Evolutionary conservation across 2,888 invertebrate genomes (phyloP).

Genomic region (Apodemia duryi): DNA sequence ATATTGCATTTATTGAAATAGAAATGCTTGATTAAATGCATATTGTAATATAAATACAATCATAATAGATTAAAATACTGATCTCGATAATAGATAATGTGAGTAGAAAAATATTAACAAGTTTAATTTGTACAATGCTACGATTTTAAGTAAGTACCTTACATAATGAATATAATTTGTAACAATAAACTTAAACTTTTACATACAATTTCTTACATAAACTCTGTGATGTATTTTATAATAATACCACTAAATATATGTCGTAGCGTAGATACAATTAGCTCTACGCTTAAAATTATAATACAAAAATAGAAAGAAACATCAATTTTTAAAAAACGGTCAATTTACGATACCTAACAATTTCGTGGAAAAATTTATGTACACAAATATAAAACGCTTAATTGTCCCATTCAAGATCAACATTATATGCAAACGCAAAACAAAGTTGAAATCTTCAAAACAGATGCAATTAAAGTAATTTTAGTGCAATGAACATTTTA

Average conservation of each 20-base stretch:
- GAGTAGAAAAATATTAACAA: constrained; percentile 5
- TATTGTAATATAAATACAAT: constrained; percentile 9
- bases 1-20: neutral
- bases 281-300: too few species aligned
- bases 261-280: neutral
- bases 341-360: too few species aligned
- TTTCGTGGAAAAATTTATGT: too few species aligned
- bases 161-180: constrained; percentile 10
- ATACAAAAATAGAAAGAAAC: too few species aligned
- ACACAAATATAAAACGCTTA: too few species aligned
- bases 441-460: too few species aligned
- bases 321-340: too few species aligned
- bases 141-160: neutral
- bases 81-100: constrained; percentile 14
- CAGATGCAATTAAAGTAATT: too few species aligned
- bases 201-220: neutral
- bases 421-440: too few species aligned
- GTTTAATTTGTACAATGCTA: constrained; percentile 11
- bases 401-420: too few species aligned
- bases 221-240: neutral
- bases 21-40: constrained; percentile 23
- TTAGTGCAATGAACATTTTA: too few species aligned
- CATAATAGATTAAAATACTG: constrained; percentile 21
- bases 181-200: constrained; percentile 1
- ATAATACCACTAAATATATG: neutral